Evolutionary conservation across 2,113 vertebrate species (phyloP).

Genomic region (Sinosuthora webbiana): DNA sequence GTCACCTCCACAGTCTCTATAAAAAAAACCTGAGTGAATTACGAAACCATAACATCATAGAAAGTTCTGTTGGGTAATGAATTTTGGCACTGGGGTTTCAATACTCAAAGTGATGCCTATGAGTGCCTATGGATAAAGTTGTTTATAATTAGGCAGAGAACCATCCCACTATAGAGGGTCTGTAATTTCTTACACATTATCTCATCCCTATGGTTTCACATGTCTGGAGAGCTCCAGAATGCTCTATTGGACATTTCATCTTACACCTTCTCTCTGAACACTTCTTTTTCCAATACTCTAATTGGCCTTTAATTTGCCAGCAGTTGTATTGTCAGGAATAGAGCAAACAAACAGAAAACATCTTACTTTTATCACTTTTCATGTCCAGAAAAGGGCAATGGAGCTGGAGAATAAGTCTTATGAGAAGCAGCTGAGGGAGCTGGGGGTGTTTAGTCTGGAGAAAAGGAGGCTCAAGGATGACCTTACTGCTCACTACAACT

Average conservation of each 20-base stretch:
- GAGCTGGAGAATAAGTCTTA: background rate
- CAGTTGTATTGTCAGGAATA: background rate
- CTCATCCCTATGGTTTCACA: background rate
- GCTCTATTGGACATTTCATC: background rate
- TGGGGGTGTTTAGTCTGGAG: background rate
- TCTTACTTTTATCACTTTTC: background rate
- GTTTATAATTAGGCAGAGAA: background rate
- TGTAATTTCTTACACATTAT: background rate
- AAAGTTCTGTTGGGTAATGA: background rate
- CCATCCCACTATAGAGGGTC: background rate
- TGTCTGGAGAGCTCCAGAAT: background rate
- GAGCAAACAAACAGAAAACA: background rate
- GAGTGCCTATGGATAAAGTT: background rate
- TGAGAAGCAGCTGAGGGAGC: background rate
- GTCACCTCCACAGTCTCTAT: background rate
- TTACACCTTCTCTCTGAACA: background rate
- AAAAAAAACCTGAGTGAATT: background rate
- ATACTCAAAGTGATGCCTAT: background rate
- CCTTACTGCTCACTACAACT: background rate
- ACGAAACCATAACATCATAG: background rate
- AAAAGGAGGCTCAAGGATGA: background rate
- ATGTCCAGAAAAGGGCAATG: background rate
- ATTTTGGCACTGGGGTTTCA: background rate
- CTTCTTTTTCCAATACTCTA: background rate
- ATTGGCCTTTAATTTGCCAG: background rate